phyloP scores from a whole-genome alignment of 2,797 vertebrate genomes.

The Dipus sagitta region DNA sequence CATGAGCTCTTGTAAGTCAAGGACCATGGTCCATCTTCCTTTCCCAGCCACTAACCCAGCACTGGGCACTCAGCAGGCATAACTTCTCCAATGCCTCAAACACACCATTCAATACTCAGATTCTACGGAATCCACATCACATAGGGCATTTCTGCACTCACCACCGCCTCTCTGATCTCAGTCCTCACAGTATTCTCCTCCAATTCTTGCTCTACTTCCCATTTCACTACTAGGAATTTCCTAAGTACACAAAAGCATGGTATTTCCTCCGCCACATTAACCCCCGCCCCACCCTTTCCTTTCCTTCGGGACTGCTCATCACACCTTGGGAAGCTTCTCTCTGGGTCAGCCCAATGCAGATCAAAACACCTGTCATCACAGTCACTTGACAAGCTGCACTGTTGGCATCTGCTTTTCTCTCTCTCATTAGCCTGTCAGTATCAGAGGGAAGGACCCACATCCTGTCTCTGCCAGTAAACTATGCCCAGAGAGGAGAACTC shows the following conservation, averaged over 20 bases:
- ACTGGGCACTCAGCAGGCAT: neutral
- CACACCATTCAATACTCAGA: neutral
- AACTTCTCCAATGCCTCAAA: neutral
- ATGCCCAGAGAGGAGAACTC: neutral
- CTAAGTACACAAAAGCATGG: neutral
- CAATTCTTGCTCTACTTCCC: neutral
- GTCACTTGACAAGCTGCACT: neutral
- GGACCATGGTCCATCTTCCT: neutral
- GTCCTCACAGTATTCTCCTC: neutral
- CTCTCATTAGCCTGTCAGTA: neutral
- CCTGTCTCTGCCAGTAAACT: neutral
- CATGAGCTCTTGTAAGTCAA: neutral
- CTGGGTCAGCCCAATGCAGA: neutral
- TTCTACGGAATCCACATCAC: neutral
- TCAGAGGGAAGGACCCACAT: neutral
- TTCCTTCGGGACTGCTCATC: neutral
- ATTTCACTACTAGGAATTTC: neutral
- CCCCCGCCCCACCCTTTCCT: neutral
- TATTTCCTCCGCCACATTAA: neutral
- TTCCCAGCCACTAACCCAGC: neutral
- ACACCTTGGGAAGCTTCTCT: neutral
- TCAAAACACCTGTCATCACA: neutral
- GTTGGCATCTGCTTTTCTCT: neutral
- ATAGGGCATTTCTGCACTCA: accelerated
- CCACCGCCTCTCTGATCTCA: neutral